Evolutionary conservation across 2,113 vertebrate species (phyloP).

Genomic region (Lagenorhynchus albirostris): DNA sequence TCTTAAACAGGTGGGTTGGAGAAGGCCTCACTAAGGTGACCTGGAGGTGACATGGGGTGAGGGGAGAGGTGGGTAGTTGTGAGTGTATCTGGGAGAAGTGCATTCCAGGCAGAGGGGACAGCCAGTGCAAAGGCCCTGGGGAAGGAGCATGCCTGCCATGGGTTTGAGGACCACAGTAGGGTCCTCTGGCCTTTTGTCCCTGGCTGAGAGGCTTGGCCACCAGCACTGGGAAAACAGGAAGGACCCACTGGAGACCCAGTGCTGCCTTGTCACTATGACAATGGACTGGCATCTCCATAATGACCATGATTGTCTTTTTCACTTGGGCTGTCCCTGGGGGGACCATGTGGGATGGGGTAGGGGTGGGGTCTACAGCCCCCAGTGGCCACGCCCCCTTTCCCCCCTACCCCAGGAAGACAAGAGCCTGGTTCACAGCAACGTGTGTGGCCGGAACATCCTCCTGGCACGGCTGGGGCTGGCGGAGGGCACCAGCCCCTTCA

Average conservation of each 20-base stretch:
- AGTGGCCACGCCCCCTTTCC: neutral
- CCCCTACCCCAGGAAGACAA: conserved; percentile 87
- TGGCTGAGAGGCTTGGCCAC: neutral
- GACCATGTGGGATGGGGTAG: neutral
- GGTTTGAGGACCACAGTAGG: neutral
- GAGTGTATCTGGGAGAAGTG: neutral
- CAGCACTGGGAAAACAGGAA: neutral
- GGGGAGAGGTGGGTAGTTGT: neutral
- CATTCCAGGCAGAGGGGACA: neutral
- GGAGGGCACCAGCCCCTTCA: conserved; percentile 84
- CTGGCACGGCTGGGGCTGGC: conserved; percentile 89
- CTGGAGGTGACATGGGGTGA: neutral
- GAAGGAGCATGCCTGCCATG: accelerated
- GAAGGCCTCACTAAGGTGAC: neutral
- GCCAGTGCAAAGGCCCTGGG: neutral
- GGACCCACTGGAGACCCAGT: neutral
- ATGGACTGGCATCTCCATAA: neutral
- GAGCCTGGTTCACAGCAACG: conserved; percentile 91
- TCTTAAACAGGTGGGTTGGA: neutral
- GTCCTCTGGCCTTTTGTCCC: neutral
- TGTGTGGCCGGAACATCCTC: conserved; percentile 94
- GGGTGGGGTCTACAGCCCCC: too few species aligned
- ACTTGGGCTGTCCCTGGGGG: neutral
- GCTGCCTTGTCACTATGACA: neutral
- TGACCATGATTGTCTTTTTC: neutral